Percentiles rank a stretch among this genome's conserved stretches.
phyloP scores from a whole-genome alignment of 2,113 vertebrate genomes.

The Silurus meridionalis region DNA sequence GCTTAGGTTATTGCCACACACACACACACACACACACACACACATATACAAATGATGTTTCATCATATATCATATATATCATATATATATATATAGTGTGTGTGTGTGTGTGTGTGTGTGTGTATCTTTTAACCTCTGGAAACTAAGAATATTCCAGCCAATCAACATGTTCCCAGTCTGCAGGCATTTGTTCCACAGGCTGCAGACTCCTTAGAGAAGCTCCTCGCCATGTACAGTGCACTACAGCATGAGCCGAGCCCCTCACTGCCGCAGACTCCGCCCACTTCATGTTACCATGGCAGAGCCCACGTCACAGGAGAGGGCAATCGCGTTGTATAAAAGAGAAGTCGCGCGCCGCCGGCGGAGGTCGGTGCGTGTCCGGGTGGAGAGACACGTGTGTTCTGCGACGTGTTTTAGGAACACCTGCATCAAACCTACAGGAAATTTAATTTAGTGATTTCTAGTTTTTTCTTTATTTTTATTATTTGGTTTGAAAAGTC shows the following conservation, averaged over 20 bases:
- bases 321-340: slow-evolving; percentile 69
- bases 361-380: slow-evolving; percentile 61
- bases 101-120: too few relatives aligned
- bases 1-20: too few relatives aligned
- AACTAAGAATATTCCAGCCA: background rate
- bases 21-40: too few relatives aligned
- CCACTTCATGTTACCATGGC: slow-evolving; percentile 74
- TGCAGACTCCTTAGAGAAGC: background rate
- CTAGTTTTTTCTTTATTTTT: slow-evolving; percentile 48
- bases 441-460: slow-evolving; percentile 53
- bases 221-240: background rate
- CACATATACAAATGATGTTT: too few relatives aligned
- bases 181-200: background rate
- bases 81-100: background rate
- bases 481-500: slow-evolving; percentile 42
- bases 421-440: background rate
- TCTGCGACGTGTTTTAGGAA: slow-evolving; percentile 47
- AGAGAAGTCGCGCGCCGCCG: slow-evolving; percentile 43
- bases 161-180: background rate
- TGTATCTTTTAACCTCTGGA: too few relatives aligned
- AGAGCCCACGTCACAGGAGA: slow-evolving; percentile 71
- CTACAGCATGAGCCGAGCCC: slow-evolving; percentile 25
- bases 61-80: too few relatives aligned
- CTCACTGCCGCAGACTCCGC: slow-evolving; percentile 60
- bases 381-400: slow-evolving; percentile 66